Evolutionary conservation across 2,888 invertebrate species (phyloP), one percentile per base, ranked within the genome.

Genomic region (Drosophila sordidula): DNA sequence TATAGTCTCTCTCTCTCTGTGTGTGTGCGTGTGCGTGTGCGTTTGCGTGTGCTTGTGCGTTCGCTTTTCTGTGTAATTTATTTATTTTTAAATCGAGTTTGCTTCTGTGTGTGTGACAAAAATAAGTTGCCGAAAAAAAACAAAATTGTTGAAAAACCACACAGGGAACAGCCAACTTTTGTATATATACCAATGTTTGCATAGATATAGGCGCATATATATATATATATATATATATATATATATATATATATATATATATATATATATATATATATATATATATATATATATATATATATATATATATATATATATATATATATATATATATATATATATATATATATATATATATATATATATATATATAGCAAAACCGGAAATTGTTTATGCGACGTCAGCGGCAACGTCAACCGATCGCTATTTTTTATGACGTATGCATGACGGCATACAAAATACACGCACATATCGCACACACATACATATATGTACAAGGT

Each of bases 71-170:
- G 84, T 87, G 87, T 85, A 85, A 87, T 87, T 89, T 84, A 85
- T 89, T 89, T 85, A 85, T 85, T 85, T 89, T 85, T 85, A 85
- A 85, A 85, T 83, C 78, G 59, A 73, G 56, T 81, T 81, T 87
- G 68, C 51, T 34, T 58, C 26, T 64, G 49, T 49, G 59, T 78
- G 56, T 81, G 71, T 65, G 87, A 87, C 81, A 84, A 82, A 82
- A 82, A 87, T 87, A 81, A 82, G 78, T 80, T 75, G 71, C 71
- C 56, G 75, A 87, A 87, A 34, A 29, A 29, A 76, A 78, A 75
- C 57, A 83, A 68, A 84, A 71, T 75, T 87, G 74, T 74, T 78
- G 67, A 87, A 79, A 67, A 71, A 72, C 68, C 66, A 73, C 64
- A 76, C 32, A 32, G 61, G 68, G 70, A 74, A 69, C 25, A 12